Evolutionary conservation across 2,113 vertebrate species (phyloP).

Genomic region (Pteruthius melanotis): DNA sequence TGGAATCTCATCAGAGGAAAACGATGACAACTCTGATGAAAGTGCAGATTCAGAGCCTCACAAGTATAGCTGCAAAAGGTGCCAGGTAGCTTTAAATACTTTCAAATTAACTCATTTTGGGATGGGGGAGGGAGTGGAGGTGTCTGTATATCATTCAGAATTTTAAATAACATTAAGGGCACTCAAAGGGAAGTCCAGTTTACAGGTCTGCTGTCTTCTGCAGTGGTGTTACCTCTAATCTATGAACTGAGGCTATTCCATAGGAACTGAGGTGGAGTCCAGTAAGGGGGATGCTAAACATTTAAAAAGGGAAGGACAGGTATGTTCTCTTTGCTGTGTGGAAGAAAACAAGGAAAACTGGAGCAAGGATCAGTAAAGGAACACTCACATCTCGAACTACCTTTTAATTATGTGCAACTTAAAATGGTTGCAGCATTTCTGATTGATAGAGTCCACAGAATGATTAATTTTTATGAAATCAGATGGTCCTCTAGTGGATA

Average conservation of each 20-base stretch:
- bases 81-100: conserved; percentile 83
- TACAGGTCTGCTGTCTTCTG: neutral
- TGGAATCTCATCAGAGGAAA: conserved; percentile 91
- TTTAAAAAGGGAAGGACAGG: neutral
- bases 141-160: neutral
- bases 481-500: neutral
- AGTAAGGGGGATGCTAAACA: neutral
- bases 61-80: conserved; percentile 99
- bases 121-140: neutral
- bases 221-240: neutral
- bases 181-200: neutral
- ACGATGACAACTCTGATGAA: conserved; percentile 85
- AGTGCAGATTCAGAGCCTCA: conserved; percentile 89
- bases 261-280: neutral
- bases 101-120: conserved; percentile 40
- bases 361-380: neutral
- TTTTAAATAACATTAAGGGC: neutral
- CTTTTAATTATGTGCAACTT: neutral
- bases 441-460: neutral
- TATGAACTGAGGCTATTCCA: neutral
- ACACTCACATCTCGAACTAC: neutral
- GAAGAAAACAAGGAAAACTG: neutral
- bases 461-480: neutral
- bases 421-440: neutral
- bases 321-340: neutral